Percentiles rank a stretch among this genome's conserved stretches.
Conservation (phyloP, 1,140 invertebrate species). For the Agraylea sexmaculata region DNA sequence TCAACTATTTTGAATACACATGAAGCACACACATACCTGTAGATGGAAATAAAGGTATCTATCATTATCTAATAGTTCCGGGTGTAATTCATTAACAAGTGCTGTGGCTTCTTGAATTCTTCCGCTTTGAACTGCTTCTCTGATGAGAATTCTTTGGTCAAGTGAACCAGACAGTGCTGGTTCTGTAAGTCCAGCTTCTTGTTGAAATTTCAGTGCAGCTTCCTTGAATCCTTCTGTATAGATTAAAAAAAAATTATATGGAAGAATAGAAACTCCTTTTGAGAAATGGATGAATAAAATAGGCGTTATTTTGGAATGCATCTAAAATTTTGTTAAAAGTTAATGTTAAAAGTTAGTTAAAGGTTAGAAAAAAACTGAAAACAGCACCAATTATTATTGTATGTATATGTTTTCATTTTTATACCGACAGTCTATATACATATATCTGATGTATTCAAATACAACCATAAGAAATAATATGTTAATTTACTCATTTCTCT, state of each 20-base stretch:
- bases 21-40: conserved; percentile 49
- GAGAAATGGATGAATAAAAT: conserved; percentile 12
- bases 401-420: too few relatives aligned
- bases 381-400: too few relatives aligned
- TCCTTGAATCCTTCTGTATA: conserved; percentile 91
- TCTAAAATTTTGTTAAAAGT: too few relatives aligned
- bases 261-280: conserved; percentile 5
- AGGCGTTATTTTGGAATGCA: conserved; percentile 3
- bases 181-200: conserved; percentile 83
- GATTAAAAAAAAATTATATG: conserved; percentile 9
- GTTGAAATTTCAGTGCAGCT: conserved; percentile 92
- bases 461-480: too few relatives aligned
- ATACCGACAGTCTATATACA: too few relatives aligned
- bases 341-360: too few relatives aligned
- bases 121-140: conserved; percentile 89
- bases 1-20: conserved; percentile 10
- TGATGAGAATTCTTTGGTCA: conserved; percentile 87
- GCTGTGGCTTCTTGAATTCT: conserved; percentile 86
- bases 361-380: too few relatives aligned
- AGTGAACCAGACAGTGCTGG: conserved; percentile 78
- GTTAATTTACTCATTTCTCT: too few relatives aligned
- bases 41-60: conserved; percentile 92
- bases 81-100: conserved; percentile 88
- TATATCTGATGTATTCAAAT: too few relatives aligned
- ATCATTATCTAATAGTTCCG: conserved; percentile 90